These are phyloP conservation scores for Morinoia aosen DNA, from an alignment of 2,888 invertebrate genomes.

Conservation along the genomic window DNA sequence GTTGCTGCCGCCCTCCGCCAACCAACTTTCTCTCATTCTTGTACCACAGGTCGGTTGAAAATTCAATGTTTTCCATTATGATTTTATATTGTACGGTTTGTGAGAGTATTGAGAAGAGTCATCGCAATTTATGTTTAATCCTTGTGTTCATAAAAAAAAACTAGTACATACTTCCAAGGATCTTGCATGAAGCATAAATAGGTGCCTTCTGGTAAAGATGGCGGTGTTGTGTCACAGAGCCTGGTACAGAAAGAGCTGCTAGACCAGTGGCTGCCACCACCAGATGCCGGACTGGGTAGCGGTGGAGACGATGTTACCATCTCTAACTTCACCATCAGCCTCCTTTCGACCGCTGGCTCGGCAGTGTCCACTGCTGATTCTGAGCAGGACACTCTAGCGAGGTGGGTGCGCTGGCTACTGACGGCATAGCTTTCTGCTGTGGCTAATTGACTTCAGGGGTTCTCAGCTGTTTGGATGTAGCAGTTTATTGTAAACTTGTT, in stretches of 20 bases:
- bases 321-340: slow-evolving; percentile 61
- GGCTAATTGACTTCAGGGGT: no score
- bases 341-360: slow-evolving; percentile 52
- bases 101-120: no score
- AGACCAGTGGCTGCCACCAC: slow-evolving; percentile 65
- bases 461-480: no score
- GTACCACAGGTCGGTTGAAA: no score
- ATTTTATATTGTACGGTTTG: no score
- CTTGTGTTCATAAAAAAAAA: no score
- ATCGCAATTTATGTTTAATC: no score
- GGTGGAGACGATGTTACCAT: slow-evolving; percentile 60
- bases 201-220: no score
- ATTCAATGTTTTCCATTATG: no score
- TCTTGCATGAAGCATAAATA: no score
- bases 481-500: no score
- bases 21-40: not conserved
- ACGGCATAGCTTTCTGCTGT: not conserved
- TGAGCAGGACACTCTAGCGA: slow-evolving; percentile 59
- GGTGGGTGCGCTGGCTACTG: slow-evolving; percentile 37
- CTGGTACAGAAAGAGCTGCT: slow-evolving; percentile 62
- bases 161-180: no score
- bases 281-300: slow-evolving; percentile 50
- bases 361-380: not conserved
- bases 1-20: not conserved
- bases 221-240: slow-evolving; percentile 42